phyloP scores from a whole-genome alignment of 2,888 invertebrate genomes.

The Myopa tessellatipennis region DNA sequence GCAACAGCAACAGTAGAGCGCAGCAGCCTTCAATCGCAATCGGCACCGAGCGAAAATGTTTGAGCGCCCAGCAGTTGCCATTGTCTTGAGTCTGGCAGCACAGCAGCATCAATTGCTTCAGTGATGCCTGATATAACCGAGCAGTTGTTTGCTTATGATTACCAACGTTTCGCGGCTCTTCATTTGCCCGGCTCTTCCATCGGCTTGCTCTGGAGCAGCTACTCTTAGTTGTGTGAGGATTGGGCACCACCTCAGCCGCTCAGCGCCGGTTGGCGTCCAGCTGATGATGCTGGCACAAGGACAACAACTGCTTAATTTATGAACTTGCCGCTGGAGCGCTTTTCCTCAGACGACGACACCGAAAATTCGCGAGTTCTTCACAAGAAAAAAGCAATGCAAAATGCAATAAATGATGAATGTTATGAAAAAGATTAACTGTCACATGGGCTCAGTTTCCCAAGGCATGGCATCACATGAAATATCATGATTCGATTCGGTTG shows the following conservation, averaged over 20 bases:
- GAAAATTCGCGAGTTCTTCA: background rate
- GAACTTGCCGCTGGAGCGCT: background rate
- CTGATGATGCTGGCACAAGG: slow-evolving; percentile 35
- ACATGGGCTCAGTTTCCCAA: too few species aligned
- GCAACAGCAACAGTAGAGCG: slow-evolving; percentile 1
- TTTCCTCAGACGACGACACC: too few species aligned
- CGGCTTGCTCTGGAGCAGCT: too few species aligned
- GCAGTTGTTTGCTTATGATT: slow-evolving; percentile 4
- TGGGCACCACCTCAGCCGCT: background rate
- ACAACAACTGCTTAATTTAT: slow-evolving; percentile 36
- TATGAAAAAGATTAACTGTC: too few species aligned
- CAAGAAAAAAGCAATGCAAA: background rate
- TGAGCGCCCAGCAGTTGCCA: slow-evolving; percentile 5
- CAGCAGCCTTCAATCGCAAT: slow-evolving; percentile 31
- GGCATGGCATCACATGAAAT: too few species aligned
- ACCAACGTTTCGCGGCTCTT: too few species aligned
- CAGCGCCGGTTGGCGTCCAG: slow-evolving; percentile 24
- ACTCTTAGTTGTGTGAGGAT: background rate
- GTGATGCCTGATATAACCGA: slow-evolving; percentile 40
- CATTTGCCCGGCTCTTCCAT: too few species aligned
- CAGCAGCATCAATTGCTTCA: slow-evolving; percentile 28
- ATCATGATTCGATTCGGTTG: too few species aligned
- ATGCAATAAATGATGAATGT: background rate
- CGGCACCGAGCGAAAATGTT: slow-evolving; percentile 31
- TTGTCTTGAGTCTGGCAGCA: slow-evolving; percentile 12